Conservation (phyloP, 2,113 vertebrate genomes). For the Shinisaurus crocodilurus region DNA sequence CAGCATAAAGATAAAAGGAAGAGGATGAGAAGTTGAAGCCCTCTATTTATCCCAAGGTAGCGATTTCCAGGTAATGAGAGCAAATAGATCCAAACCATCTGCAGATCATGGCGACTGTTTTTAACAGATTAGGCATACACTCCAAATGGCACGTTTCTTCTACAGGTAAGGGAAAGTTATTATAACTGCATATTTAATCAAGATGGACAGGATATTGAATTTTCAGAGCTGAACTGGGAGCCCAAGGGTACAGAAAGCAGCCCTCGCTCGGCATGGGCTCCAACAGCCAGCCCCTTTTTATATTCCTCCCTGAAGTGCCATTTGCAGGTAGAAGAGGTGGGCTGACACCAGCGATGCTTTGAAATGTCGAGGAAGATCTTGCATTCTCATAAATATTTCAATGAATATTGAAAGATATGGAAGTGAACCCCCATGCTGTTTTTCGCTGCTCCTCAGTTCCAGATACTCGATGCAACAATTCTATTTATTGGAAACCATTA, state of each 20-base stretch:
- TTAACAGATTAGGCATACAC: not conserved
- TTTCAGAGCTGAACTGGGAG: not conserved
- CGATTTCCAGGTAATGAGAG: slow-evolving; percentile 36
- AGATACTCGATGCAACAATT: not conserved
- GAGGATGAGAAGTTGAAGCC: not conserved
- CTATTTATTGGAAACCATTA: not conserved
- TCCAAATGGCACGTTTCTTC: slow-evolving; percentile 35
- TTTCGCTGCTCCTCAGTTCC: not conserved
- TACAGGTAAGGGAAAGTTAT: not conserved
- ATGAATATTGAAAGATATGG: not conserved
- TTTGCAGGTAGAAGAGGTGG: not conserved
- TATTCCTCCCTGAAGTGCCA: not conserved
- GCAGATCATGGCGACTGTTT: slow-evolving; percentile 24
- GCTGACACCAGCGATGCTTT: not conserved
- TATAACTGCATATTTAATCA: slow-evolving; percentile 12
- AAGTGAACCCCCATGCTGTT: not conserved
- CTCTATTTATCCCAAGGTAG: slow-evolving; percentile 11
- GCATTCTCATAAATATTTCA: not conserved
- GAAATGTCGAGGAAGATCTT: not conserved
- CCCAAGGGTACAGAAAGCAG: not conserved
- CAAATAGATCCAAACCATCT: not conserved
- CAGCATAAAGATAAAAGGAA: slow-evolving; percentile 39
- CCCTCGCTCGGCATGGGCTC: not conserved
- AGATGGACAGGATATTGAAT: not conserved
- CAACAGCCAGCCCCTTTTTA: not conserved